A percentile compares a stretch with the other conserved stretches of the same genome.
Evolutionary conservation across 2,113 vertebrate species (phyloP).

Genomic region (Rousettus leschenaultii): DNA sequence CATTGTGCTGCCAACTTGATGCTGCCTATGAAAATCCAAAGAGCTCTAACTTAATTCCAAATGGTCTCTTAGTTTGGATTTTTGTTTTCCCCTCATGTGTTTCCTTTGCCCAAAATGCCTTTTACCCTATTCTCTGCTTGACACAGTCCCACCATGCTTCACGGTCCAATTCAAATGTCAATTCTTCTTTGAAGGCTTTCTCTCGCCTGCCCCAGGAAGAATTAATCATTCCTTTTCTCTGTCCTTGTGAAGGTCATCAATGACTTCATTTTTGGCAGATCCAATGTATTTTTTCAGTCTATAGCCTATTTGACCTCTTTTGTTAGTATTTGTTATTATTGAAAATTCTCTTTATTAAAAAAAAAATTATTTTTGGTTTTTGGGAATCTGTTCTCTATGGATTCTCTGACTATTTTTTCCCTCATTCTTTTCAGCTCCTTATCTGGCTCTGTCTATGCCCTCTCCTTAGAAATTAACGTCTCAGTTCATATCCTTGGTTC

Average conservation of each 20-base stretch:
- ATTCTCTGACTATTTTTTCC: not conserved
- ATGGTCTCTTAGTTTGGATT: not conserved
- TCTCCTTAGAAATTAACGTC: not conserved
- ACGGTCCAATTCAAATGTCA: not conserved
- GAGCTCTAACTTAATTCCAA: not conserved
- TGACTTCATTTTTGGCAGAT: not conserved
- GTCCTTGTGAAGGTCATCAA: not conserved
- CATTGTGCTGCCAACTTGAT: not conserved
- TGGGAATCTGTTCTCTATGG: not conserved
- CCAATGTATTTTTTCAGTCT: not conserved
- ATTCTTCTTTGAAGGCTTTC: not conserved
- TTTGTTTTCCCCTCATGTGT: not conserved
- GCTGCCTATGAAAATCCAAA: not conserved
- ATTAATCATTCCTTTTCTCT: constrained; percentile 1
- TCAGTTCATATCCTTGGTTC: rapidly evolving
- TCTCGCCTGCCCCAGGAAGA: not conserved
- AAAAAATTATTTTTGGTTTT: not conserved
- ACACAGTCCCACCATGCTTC: not conserved
- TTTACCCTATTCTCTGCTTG: not conserved
- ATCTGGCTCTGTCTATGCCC: not conserved
- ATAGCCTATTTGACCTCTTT: not conserved
- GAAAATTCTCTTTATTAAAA: not conserved
- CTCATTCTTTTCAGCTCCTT: not conserved
- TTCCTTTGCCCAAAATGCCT: constrained; percentile 18
- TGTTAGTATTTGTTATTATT: not conserved